These are phyloP conservation scores for Enchytraeus crypticus DNA, from an alignment of 2,888 invertebrate species.

Conservation along the genomic window DNA sequence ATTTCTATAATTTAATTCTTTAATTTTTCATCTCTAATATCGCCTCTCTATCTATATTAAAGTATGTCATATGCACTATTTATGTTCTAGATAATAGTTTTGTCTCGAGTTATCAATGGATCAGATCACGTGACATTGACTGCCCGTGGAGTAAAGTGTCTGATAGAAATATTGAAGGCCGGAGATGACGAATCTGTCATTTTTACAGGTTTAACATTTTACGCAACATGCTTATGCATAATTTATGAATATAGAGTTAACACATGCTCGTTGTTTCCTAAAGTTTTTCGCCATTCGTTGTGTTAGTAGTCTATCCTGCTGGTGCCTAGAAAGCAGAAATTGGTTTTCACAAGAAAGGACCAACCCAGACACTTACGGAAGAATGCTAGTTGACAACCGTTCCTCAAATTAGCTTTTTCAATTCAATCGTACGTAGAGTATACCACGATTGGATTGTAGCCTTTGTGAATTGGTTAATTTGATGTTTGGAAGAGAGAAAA, in stretches of 20 bases:
- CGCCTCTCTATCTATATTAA: too few relatives aligned
- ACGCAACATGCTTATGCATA: too few relatives aligned
- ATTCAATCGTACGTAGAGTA: too few relatives aligned
- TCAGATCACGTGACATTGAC: slow-evolving; percentile 44
- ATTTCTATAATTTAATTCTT: too few relatives aligned
- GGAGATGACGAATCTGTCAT: slow-evolving; percentile 42
- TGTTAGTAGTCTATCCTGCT: background rate
- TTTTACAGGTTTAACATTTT: slow-evolving; percentile 29
- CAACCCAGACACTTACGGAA: too few relatives aligned
- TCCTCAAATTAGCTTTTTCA: too few relatives aligned
- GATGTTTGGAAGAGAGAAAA: too few relatives aligned
- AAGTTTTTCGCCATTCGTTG: background rate
- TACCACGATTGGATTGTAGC: too few relatives aligned
- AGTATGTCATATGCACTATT: too few relatives aligned
- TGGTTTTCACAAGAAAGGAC: background rate
- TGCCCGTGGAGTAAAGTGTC: slow-evolving; percentile 40
- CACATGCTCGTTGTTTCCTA: background rate
- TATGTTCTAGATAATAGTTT: slow-evolving; percentile 37
- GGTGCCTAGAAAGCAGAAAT: background rate
- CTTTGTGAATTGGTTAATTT: too few relatives aligned
- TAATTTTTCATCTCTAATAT: too few relatives aligned
- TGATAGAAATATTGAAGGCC: slow-evolving; percentile 39
- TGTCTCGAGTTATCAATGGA: slow-evolving; percentile 45
- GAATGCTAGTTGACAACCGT: too few relatives aligned
- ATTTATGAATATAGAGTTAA: background rate